A percentile compares a stretch with the other conserved stretches of the same genome.
phyloP scores from a whole-genome alignment of 2,797 vertebrate genomes.

The Clangula hyemalis region DNA sequence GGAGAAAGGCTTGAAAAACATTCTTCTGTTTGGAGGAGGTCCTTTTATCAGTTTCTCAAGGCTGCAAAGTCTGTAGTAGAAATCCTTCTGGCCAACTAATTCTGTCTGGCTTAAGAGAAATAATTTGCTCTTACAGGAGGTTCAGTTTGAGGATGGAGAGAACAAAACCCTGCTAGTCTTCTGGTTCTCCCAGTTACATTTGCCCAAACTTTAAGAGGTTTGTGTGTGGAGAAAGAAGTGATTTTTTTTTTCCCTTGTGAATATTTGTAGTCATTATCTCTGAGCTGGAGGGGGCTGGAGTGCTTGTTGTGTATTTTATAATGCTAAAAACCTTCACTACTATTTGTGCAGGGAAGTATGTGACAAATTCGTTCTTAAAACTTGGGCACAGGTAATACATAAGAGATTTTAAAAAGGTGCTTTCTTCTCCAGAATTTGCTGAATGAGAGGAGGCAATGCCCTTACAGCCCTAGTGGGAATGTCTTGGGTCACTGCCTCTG shows the following conservation, averaged over 20 bases:
- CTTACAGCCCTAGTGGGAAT: background rate
- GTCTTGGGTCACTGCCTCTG: background rate
- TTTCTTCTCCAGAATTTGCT: background rate
- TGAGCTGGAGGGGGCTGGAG: background rate
- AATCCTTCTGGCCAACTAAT: background rate
- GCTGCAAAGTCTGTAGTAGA: background rate
- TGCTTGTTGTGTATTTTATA: background rate
- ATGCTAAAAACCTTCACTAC: background rate
- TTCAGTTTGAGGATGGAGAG: background rate
- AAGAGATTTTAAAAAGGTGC: background rate
- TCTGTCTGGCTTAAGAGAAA: background rate
- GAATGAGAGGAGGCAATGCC: background rate
- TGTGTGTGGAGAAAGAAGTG: background rate
- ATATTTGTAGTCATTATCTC: background rate
- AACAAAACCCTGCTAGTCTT: background rate
- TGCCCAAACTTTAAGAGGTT: background rate
- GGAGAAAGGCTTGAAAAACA: background rate
- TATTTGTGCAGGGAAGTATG: background rate
- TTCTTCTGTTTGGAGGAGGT: background rate
- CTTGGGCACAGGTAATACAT: background rate
- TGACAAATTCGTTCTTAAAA: background rate
- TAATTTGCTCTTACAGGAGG: background rate
- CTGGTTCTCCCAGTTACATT: background rate
- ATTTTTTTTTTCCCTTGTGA: background rate
- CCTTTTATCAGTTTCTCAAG: background rate